phyloP scores from a whole-genome alignment of 1,140 invertebrate genomes.

The Lucilia cuprina region DNA sequence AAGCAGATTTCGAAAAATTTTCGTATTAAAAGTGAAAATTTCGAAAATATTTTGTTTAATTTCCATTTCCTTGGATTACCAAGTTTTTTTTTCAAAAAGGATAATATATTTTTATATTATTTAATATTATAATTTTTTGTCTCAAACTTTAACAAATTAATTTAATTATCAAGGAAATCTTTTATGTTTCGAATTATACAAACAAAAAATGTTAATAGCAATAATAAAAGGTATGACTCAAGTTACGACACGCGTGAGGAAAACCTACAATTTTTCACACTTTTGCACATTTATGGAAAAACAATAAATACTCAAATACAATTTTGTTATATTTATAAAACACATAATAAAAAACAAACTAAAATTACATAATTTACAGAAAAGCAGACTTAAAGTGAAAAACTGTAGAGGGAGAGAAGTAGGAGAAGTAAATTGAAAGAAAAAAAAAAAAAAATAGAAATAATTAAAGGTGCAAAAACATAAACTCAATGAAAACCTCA shows the following conservation, averaged over 20 bases:
- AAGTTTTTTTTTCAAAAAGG: too few relatives aligned
- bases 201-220: not conserved
- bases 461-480: not conserved
- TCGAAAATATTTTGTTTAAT: too few relatives aligned
- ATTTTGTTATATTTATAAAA: not conserved
- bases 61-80: too few relatives aligned
- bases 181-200: not conserved
- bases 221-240: not conserved
- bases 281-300: constrained; percentile 10
- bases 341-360: not conserved
- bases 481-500: constrained; percentile 16
- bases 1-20: too few relatives aligned
- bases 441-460: too few relatives aligned
- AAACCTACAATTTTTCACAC: constrained; percentile 23
- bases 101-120: too few relatives aligned
- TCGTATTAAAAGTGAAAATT: too few relatives aligned
- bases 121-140: too few relatives aligned
- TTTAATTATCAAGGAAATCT: not conserved
- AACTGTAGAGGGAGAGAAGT: not conserved
- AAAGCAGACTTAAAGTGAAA: not conserved
- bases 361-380: not conserved
- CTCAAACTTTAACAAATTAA: not conserved
- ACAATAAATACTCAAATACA: not conserved
- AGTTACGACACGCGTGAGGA: constrained; percentile 10
- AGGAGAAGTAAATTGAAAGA: not conserved